phyloP scores from a whole-genome alignment of 2,888 invertebrate species.

The Hirtodrosophila cameraria region DNA sequence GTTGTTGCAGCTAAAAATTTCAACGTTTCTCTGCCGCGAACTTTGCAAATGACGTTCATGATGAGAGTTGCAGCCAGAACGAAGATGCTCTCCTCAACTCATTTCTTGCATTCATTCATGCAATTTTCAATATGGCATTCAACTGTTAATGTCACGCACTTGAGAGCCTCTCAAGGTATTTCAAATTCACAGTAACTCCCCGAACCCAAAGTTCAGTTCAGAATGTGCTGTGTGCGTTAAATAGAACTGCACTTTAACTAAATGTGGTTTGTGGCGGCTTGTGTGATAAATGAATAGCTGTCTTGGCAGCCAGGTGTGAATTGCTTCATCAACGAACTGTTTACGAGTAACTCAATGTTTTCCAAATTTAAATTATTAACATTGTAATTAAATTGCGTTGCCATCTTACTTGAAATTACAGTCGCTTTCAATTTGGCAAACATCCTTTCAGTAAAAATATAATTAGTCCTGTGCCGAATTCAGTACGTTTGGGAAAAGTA shows the following conservation, averaged over 20 bases:
- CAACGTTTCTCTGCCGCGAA: slow-evolving; percentile 32
- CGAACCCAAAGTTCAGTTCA: neutral
- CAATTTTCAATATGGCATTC: slow-evolving; percentile 58
- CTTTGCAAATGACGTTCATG: slow-evolving; percentile 61
- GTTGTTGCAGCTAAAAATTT: slow-evolving; percentile 34
- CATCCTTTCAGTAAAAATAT: too few species aligned
- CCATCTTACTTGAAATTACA: neutral
- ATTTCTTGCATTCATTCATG: slow-evolving; percentile 30
- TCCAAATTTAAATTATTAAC: neutral
- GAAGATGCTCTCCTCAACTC: slow-evolving; percentile 3
- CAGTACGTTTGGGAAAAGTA: too few species aligned
- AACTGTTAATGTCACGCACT: slow-evolving; percentile 61
- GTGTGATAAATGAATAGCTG: slow-evolving; percentile 3
- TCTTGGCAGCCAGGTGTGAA: neutral
- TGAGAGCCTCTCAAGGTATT: slow-evolving; percentile 38
- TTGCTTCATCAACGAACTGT: slow-evolving; percentile 10
- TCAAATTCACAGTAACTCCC: slow-evolving; percentile 26
- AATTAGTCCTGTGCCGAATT: too few species aligned
- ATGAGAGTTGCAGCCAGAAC: slow-evolving; percentile 48
- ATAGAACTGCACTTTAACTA: slow-evolving; percentile 14
- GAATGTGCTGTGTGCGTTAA: neutral
- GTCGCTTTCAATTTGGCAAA: neutral
- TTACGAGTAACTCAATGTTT: neutral
- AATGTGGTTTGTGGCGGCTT: slow-evolving; percentile 17
- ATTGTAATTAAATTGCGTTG: neutral